Conservation (phyloP, 2,797 vertebrate species). For the Falco concolor region DNA sequence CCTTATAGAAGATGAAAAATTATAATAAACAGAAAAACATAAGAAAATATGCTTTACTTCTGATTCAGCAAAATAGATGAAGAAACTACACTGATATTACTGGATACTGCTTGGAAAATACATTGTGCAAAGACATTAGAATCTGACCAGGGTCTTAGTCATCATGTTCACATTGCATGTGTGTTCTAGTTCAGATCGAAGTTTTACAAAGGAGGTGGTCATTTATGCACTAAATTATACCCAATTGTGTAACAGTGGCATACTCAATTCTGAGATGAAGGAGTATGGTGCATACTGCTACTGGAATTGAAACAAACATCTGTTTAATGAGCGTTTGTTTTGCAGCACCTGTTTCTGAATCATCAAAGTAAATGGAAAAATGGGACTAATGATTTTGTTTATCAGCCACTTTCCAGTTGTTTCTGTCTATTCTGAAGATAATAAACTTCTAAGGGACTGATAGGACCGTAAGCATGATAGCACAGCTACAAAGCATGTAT, state of each 20-base stretch:
- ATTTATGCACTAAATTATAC: neutral
- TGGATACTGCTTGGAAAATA: neutral
- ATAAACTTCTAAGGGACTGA: slow-evolving; percentile 1
- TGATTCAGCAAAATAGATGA: neutral
- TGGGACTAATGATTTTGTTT: slow-evolving; percentile 50
- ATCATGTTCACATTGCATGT: neutral
- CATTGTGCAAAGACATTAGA: neutral
- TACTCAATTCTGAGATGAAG: neutral
- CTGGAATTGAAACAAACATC: slow-evolving; percentile 25
- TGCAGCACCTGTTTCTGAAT: slow-evolving; percentile 15
- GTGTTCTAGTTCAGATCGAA: neutral
- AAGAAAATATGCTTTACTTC: neutral
- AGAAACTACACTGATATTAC: neutral
- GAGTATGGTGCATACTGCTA: neutral
- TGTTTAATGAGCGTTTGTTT: slow-evolving; percentile 32
- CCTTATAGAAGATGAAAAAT: neutral
- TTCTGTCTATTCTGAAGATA: slow-evolving; percentile 18
- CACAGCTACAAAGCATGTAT: neutral
- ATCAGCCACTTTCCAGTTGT: neutral
- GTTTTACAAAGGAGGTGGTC: neutral
- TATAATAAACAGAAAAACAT: neutral
- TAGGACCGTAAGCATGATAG: neutral
- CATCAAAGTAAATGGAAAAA: slow-evolving; percentile 40
- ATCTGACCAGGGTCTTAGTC: neutral
- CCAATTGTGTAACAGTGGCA: neutral